Evolutionary conservation across 1,140 invertebrate species (phyloP), one percentile per base, ranked within the genome.

Genomic region (Psix sp.): DNA sequence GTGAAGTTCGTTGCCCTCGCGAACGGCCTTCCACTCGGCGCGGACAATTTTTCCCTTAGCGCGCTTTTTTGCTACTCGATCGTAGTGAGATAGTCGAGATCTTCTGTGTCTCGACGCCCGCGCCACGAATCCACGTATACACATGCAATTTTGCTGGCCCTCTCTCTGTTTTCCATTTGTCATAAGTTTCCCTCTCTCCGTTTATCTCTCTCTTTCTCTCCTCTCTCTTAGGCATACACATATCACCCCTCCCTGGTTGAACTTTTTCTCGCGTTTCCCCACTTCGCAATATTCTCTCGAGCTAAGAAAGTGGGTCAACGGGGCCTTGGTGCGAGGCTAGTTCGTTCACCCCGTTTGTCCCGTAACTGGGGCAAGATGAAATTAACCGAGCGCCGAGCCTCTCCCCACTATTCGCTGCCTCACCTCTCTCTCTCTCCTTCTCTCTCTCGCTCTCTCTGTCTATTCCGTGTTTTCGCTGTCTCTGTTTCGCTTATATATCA

Each of bases 331-430:
- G 85, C 82, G 84, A 86, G 84, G 84, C 85, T 87, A 85, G 86
- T 87, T 87, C 86, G 83, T 87, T 87, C 85, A 87, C 86, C 86
- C 86, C 82, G 81, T 82, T 79, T 83, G 83, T 77, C 83, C 84
- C 82, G 85, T 86, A 87, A 87, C 86, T 87, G 84, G 85, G 85
- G 85, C 86, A 87, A 87, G 86, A 87, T 87, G 86, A 87, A 87
- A 87, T 87, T 87, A 87, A 87, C 85, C 82, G 83, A 86, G 80
- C 79, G 67, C 68, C 74, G 46, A 57, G 60, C 67, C 70, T 71
- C 52, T 68, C 74, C 66, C 74, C 45, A 45, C 71, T 21, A 59
- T n/a, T 20, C 48, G 24, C 24, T 29, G 17, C 43, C 54, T 45
- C 56, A 35, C 29, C 66, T 36, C 48, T 43, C 63, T 2, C 54